Base-by-base conservation (phyloP, 2,113 vertebrate species). In the Jaculus jaculus region DNA sequence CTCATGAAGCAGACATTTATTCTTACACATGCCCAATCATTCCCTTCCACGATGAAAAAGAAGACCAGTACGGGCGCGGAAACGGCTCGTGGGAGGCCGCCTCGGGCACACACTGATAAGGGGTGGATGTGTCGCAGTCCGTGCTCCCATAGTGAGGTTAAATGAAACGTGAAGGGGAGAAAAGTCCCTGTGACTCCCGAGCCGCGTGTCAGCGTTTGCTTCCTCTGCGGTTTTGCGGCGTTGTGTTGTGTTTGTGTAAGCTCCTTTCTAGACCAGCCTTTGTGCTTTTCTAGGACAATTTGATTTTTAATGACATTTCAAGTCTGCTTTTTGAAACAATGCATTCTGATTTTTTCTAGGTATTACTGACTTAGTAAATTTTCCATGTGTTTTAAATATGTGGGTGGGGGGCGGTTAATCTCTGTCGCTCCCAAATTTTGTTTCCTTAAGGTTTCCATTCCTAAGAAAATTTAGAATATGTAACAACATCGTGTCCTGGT, bases 91-190 rank as follows among this genome's bases (percentile, higher is more conserved):
- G 15, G 95, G 94, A 94, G 92, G 77, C 96, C 96, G 94, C 95
- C 86, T 93, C 95, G 85, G 87, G 87, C 93, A 84, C 93, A 77
- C 98, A 97, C 93, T 98, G 98, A 98, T 98, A 98, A 98, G 98
- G 96, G 90, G 96, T 97, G 97, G 98, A 98, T 99, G 98, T 98
- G 97, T 98, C 98, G 97, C 96, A 97, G 97, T 98, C 98, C 98
- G 97, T 98, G 97, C 97, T 98, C 98, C 98, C 93, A 95, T 98
- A 98, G 98, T 98, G 96, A 98, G 96, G 96, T 98, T 98, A 98
- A 99, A 98, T 98, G 96, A 99, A 98, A 98, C 97, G 66, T 97
- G 94, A 97, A 98, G 97, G 98, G 96, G 96, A 96, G 96, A 95
- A 84, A 91, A 97, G 96, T 97, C 96, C 92, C 88, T 61, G 68